Conservation (phyloP, 2,797 vertebrate species). For the Avahi laniger region DNA sequence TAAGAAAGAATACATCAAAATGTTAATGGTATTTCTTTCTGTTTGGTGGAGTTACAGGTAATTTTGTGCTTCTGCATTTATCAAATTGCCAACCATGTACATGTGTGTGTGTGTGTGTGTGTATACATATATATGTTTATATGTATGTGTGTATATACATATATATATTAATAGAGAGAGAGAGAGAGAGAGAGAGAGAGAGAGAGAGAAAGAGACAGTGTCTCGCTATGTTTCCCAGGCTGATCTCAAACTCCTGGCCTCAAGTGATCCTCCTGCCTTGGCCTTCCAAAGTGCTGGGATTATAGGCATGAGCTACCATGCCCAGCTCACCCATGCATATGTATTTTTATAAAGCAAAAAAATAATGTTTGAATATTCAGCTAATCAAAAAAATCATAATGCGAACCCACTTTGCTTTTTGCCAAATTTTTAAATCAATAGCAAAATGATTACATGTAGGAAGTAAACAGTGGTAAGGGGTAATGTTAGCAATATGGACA, state of each 20-base stretch:
- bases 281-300: no score
- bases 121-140: no score
- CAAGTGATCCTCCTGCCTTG: no score
- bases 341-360: not conserved
- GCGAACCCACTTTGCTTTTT: not conserved
- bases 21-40: not conserved
- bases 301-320: no score
- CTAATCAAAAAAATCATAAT: not conserved
- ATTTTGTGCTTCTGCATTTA: not conserved
- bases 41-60: not conserved
- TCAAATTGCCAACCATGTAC: not conserved
- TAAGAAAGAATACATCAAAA: not conserved
- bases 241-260: no score
- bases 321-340: not conserved
- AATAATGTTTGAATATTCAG: not conserved
- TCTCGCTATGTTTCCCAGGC: no score
- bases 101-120: no score
- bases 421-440: not conserved
- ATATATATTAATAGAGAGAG: no score
- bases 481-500: not conserved
- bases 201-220: no score
- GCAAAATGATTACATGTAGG: not conserved
- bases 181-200: no score
- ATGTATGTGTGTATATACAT: no score
- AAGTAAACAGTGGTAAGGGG: not conserved